Evolutionary conservation across 2,888 invertebrate genomes (phyloP).

Genomic region (Oscheius sp.): DNA sequence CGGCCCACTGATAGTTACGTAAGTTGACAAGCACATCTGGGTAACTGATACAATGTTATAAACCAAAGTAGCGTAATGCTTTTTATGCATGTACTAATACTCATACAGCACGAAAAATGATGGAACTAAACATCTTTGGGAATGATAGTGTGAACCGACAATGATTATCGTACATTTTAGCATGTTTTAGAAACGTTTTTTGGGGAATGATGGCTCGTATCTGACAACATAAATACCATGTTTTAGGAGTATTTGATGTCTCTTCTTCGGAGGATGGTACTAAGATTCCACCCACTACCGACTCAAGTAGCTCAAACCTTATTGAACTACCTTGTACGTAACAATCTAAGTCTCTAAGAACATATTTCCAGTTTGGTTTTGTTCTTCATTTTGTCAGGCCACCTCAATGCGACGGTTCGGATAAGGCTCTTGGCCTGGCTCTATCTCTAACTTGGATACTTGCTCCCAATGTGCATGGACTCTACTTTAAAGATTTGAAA

Average conservation of each 20-base stretch:
- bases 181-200: slow-evolving; percentile 23
- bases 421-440: slow-evolving; percentile 84
- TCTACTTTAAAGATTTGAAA: slow-evolving; percentile 99
- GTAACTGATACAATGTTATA: not conserved
- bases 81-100: slow-evolving; percentile 19
- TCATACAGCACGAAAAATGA: slow-evolving; percentile 3
- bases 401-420: slow-evolving; percentile 89
- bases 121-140: not conserved
- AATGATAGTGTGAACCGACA: slow-evolving; percentile 24
- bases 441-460: slow-evolving; percentile 96
- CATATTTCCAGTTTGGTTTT: slow-evolving; percentile 86
- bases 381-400: slow-evolving; percentile 98
- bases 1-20: slow-evolving; percentile 38
- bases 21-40: slow-evolving; percentile 26
- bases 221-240: not conserved
- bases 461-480: slow-evolving; percentile 96
- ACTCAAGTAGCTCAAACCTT: slow-evolving; percentile 94
- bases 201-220: not conserved
- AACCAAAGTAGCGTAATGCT: slow-evolving; percentile 26
- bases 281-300: slow-evolving; percentile 77
- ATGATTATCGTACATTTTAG: not conserved
- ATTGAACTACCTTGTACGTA: slow-evolving; percentile 95
- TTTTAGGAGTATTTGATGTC: slow-evolving; percentile 89
- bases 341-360: slow-evolving; percentile 44
- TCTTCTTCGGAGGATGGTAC: slow-evolving; percentile 90